A percentile compares a stretch with the other conserved stretches of the same genome.
These are phyloP conservation scores for Hybognathus amarus DNA, from an alignment of 2,797 vertebrate genomes.

Conservation along the genomic window DNA sequence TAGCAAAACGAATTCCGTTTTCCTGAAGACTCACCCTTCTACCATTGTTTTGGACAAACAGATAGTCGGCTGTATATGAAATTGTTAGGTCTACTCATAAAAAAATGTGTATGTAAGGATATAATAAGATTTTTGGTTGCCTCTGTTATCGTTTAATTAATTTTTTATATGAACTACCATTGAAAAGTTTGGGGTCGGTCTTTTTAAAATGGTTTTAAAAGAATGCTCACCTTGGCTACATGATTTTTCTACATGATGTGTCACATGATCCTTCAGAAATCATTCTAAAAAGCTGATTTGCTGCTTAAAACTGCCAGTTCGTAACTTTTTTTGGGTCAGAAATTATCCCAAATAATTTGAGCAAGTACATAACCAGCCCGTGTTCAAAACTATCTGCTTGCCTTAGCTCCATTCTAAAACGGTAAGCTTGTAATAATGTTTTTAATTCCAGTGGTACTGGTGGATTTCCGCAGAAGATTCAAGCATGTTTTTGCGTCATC, in stretches of 20 bases:
- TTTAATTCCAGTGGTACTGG: too few relatives aligned
- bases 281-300: neutral
- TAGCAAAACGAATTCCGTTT: neutral
- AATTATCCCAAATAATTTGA: too few relatives aligned
- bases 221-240: neutral
- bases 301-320: neutral
- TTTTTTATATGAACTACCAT: neutral
- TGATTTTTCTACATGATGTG: too few relatives aligned
- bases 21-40: neutral
- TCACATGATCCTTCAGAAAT: neutral
- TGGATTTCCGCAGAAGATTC: too few relatives aligned
- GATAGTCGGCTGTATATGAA: neutral
- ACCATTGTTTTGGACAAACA: neutral
- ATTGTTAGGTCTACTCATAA: neutral
- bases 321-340: too few relatives aligned
- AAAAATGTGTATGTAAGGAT: neutral
- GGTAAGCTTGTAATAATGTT: too few relatives aligned
- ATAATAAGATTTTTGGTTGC: neutral
- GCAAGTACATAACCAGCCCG: too few relatives aligned
- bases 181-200: neutral
- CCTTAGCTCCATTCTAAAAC: too few relatives aligned
- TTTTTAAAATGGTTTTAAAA: neutral
- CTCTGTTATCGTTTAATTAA: too few relatives aligned
- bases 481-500: too few relatives aligned
- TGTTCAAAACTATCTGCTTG: too few relatives aligned